phyloP scores from a whole-genome alignment of 2,797 vertebrate species.

The Psittacula derbiana region DNA sequence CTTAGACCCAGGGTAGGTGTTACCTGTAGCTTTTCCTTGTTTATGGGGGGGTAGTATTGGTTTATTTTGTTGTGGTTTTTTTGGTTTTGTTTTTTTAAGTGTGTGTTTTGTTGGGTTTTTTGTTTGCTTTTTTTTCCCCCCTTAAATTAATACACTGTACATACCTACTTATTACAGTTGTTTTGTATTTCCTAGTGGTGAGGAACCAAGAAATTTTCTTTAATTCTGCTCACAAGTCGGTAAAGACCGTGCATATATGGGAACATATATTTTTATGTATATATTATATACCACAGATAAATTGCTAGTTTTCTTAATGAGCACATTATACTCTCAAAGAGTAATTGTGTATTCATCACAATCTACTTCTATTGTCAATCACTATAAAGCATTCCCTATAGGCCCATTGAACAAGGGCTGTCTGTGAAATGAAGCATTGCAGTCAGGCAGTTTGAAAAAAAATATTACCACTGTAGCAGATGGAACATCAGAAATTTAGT shows the following conservation, averaged over 20 bases:
- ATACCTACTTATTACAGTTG: not conserved
- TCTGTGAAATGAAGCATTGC: constrained; percentile 64
- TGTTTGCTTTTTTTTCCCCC: not conserved
- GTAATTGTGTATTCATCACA: constrained; percentile 32
- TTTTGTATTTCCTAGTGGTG: not conserved
- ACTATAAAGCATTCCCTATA: not conserved
- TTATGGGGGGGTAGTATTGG: rapidly evolving
- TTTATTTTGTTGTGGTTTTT: not conserved
- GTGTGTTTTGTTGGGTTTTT: not conserved
- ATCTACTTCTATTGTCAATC: constrained; percentile 30
- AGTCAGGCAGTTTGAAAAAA: constrained; percentile 51
- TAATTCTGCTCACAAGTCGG: not conserved
- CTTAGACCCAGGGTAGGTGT: not conserved
- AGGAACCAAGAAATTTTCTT: not conserved
- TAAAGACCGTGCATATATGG: not conserved
- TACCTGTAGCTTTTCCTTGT: not conserved
- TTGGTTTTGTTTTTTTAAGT: no score
- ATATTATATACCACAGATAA: not conserved
- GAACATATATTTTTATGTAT: not conserved
- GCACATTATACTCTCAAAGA: not conserved
- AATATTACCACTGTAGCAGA: constrained; percentile 56
- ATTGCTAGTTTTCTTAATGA: constrained; percentile 39
- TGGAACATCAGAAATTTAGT: constrained; percentile 69
- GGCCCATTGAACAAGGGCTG: not conserved
- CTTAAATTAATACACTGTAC: not conserved